Evolutionary conservation across 1,140 invertebrate genomes (phyloP).

Genomic region (Solenopsis fugax): DNA sequence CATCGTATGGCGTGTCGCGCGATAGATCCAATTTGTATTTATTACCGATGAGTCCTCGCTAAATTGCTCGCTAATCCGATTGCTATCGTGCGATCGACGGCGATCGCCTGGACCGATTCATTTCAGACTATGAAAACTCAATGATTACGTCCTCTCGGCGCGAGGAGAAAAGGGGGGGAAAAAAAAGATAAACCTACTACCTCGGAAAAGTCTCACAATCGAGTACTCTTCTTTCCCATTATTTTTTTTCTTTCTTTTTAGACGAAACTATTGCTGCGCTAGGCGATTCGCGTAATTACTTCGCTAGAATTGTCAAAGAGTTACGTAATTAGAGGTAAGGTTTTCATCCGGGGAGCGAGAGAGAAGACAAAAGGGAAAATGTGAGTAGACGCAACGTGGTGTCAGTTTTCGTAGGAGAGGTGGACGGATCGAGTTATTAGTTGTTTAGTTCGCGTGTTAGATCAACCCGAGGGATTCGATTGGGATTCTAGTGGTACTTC

Average conservation of each 20-base stretch:
- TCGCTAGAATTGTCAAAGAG: constrained; percentile 31
- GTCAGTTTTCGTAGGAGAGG: constrained; percentile 77
- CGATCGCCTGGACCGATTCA: constrained; percentile 18
- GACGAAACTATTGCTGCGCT: constrained; percentile 27
- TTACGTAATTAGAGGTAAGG: constrained; percentile 44
- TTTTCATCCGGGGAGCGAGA: constrained; percentile 9
- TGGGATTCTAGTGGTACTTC: constrained; percentile 84
- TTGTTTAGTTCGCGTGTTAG: constrained; percentile 79
- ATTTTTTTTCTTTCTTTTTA: background rate
- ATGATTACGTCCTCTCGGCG: background rate
- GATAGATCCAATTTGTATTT: constrained; percentile 41
- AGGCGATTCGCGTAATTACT: constrained; percentile 40
- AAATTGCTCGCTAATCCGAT: constrained; percentile 35
- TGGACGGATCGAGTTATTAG: constrained; percentile 80
- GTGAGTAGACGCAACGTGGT: constrained; percentile 42
- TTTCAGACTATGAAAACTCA: background rate
- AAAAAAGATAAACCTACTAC: background rate
- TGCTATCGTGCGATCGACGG: constrained; percentile 15
- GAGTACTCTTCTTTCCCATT: background rate
- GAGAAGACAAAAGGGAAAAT: constrained; percentile 34
- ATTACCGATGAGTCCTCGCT: constrained; percentile 26
- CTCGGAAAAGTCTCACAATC: background rate
- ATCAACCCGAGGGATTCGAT: constrained; percentile 83
- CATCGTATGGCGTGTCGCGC: constrained; percentile 49
- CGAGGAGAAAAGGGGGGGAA: background rate